A percentile compares a stretch with the other conserved stretches of the same genome.
These are phyloP conservation scores for Enteromius paludinosus DNA, from an alignment of 2,797 vertebrate genomes.

Conservation along the genomic window DNA sequence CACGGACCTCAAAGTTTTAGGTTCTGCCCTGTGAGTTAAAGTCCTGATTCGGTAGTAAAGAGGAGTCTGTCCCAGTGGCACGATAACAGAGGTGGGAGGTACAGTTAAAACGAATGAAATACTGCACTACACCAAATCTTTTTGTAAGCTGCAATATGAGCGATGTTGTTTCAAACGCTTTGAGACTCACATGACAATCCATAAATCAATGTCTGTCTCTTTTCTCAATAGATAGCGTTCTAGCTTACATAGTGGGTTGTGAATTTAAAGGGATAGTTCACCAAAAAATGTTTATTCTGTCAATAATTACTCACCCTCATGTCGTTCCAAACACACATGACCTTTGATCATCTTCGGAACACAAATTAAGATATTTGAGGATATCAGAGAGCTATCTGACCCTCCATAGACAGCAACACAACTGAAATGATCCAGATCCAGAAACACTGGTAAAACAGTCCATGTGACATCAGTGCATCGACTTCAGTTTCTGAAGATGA, in stretches of 20 bases:
- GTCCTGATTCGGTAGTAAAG: neutral
- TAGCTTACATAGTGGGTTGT: neutral
- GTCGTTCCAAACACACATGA: too few species aligned
- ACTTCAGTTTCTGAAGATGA: too few species aligned
- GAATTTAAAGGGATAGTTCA: neutral
- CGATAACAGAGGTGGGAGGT: conserved; percentile 11
- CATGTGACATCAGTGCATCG: too few species aligned
- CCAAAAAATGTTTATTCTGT: too few species aligned
- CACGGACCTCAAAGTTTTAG: neutral
- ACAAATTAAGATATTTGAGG: too few species aligned
- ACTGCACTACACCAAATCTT: neutral
- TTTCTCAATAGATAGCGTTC: neutral
- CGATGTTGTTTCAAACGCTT: neutral
- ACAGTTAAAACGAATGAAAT: conserved; percentile 11
- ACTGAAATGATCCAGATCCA: too few species aligned
- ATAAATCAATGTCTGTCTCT: neutral
- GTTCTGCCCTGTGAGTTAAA: conserved; percentile 5
- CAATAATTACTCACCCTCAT: too few species aligned
- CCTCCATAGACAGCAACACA: too few species aligned
- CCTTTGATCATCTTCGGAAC: too few species aligned
- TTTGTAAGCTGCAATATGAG: neutral
- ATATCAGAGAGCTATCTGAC: too few species aligned
- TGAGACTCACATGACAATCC: conserved; percentile 22
- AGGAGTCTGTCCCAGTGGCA: conserved; percentile 14
- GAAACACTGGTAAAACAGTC: too few species aligned